phyloP scores from a whole-genome alignment of 1,140 invertebrate species.

The Acromyrmex echinatior region DNA sequence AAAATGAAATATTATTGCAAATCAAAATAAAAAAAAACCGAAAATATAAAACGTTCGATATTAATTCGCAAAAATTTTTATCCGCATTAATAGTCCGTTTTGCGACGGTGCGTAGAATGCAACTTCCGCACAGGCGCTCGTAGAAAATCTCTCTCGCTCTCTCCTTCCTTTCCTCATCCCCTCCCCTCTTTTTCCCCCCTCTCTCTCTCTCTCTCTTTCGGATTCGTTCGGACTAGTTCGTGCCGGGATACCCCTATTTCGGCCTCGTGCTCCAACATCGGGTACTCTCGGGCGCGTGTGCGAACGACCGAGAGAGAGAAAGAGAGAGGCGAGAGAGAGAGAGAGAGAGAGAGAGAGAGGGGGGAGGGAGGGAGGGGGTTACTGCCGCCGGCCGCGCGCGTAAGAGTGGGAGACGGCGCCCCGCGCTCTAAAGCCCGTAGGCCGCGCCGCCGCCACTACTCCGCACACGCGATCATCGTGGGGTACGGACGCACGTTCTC shows the following conservation, averaged over 20 bases:
- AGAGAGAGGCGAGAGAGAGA: constrained; percentile 16
- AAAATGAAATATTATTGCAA: background rate
- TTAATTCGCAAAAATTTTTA: constrained; percentile 3
- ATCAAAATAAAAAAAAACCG: background rate
- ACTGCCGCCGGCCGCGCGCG: constrained; percentile 23
- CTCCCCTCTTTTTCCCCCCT: background rate
- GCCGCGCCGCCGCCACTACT: constrained; percentile 18
- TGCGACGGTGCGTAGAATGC: constrained; percentile 45
- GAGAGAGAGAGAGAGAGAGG: constrained; percentile 25
- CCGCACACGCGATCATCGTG: constrained; percentile 69
- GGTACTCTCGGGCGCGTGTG: constrained; percentile 45
- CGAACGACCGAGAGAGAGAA: constrained; percentile 46
- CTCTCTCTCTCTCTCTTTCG: background rate
- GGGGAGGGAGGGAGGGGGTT: constrained; percentile 22
- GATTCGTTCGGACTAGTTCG: constrained; percentile 24
- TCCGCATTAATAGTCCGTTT: constrained; percentile 20
- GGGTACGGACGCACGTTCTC: constrained; percentile 32
- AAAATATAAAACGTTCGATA: background rate
- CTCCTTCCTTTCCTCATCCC: too few species aligned
- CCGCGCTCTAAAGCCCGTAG: constrained; percentile 28
- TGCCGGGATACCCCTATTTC: constrained; percentile 32
- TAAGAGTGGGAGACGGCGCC: constrained; percentile 45
- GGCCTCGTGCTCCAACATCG: constrained; percentile 43
- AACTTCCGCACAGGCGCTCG: constrained; percentile 49
- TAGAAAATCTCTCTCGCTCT: background rate